phyloP scores from a whole-genome alignment of 1,140 invertebrate species.

The Copidosoma floridanum region DNA sequence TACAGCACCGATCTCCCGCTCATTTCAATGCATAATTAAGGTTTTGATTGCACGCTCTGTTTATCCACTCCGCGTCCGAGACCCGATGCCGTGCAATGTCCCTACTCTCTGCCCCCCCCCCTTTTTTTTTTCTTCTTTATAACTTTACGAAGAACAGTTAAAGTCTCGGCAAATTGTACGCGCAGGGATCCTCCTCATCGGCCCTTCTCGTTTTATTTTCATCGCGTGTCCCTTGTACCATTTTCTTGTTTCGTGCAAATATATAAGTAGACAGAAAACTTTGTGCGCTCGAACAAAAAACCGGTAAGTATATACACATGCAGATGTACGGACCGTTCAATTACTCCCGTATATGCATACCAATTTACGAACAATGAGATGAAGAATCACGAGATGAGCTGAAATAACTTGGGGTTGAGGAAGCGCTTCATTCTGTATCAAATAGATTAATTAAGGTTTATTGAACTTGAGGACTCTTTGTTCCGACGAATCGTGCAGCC shows the following conservation, averaged over 20 bases:
- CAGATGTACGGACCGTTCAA: too few relatives aligned
- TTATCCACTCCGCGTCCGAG: conserved; percentile 41
- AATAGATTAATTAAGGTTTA: conserved; percentile 46
- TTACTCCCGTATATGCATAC: too few relatives aligned
- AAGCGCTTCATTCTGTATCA: conserved; percentile 40
- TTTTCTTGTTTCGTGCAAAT: too few relatives aligned
- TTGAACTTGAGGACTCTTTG: conserved; percentile 26
- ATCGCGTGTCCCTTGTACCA: too few relatives aligned
- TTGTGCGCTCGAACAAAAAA: too few relatives aligned
- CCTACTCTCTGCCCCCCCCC: too few relatives aligned
- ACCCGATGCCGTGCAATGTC: conserved; percentile 19
- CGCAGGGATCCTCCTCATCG: too few relatives aligned
- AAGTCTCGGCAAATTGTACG: too few relatives aligned
- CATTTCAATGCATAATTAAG: conserved; percentile 59
- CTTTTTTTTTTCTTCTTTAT: too few relatives aligned
- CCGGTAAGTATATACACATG: background rate
- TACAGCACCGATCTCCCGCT: conserved; percentile 37
- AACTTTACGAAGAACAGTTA: too few relatives aligned
- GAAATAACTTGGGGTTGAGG: conserved; percentile 18
- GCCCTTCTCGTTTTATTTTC: too few relatives aligned
- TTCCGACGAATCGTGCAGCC: background rate
- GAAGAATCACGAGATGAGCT: background rate
- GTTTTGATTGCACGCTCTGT: conserved; percentile 58
- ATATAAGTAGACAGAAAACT: too few relatives aligned
- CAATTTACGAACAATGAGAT: background rate